phyloP scores from a whole-genome alignment of 2,797 vertebrate genomes.

The Cossypha polioptera region DNA sequence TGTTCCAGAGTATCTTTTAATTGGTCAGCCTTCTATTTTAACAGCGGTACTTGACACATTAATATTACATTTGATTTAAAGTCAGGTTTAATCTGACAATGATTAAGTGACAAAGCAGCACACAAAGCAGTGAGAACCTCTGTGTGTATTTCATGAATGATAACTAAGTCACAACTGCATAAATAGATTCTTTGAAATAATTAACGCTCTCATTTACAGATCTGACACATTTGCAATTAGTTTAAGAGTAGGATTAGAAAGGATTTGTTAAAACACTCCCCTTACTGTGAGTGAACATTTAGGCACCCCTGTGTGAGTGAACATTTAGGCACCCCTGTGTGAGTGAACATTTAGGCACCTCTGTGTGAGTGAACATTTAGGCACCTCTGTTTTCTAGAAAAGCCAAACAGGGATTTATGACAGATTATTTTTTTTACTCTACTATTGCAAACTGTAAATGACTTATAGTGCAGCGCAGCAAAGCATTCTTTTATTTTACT shows the following conservation, averaged over 20 bases:
- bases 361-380: neutral
- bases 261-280: neutral
- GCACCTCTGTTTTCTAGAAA: neutral
- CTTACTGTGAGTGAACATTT: neutral
- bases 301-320: neutral
- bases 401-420: neutral
- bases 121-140: neutral
- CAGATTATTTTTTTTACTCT: neutral
- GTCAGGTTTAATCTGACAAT: neutral
- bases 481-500: neutral
- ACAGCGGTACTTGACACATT: neutral
- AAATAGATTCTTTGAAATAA: constrained; percentile 15
- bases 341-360: no score
- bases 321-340: no score
- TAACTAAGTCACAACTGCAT: neutral
- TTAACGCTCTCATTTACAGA: neutral
- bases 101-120: neutral
- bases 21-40: neutral
- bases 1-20: neutral
- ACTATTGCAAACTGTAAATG: neutral
- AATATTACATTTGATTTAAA: neutral
- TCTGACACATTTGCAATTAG: neutral
- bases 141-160: neutral
- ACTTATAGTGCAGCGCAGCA: neutral
- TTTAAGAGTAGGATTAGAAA: neutral